phyloP scores from a whole-genome alignment of 2,888 invertebrate genomes.

The Rhamnusium bicolor region DNA sequence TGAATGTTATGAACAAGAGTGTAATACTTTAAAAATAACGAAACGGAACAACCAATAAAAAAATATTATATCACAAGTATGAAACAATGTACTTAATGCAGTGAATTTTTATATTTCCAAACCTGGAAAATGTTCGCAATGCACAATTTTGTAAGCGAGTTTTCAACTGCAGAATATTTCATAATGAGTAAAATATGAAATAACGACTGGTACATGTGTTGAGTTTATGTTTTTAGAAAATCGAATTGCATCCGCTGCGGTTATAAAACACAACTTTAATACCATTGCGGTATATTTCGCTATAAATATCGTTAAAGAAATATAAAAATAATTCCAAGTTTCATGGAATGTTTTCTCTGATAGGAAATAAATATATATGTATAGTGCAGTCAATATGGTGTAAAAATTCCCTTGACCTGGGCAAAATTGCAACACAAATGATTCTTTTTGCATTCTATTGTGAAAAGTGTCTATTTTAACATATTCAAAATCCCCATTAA shows the following conservation, averaged over 20 bases:
- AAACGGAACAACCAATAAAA: neutral
- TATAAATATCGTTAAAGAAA: conserved; percentile 25
- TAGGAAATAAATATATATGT: neutral
- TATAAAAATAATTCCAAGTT: conserved; percentile 25
- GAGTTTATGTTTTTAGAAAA: conserved; percentile 28
- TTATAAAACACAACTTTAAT: conserved; percentile 28
- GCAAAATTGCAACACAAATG: too few relatives aligned
- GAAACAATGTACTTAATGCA: conserved; percentile 23
- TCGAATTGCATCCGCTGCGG: conserved; percentile 26
- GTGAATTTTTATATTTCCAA: conserved; percentile 26
- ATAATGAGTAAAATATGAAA: conserved; percentile 32
- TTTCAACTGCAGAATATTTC: conserved; percentile 22
- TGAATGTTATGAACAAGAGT: neutral
- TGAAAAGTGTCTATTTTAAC: too few relatives aligned
- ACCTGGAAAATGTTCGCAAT: conserved; percentile 7
- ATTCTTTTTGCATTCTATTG: too few relatives aligned
- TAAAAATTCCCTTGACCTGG: too few relatives aligned
- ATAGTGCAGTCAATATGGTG: too few relatives aligned
- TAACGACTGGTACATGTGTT: conserved; percentile 31
- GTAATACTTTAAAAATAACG: neutral
- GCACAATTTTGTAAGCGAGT: conserved; percentile 16
- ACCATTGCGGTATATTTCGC: conserved; percentile 15
- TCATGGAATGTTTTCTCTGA: neutral
- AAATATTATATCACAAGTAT: conserved; percentile 1
- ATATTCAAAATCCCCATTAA: too few relatives aligned